These are phyloP conservation scores for Peromyscus polionotus DNA, from an alignment of 2,113 vertebrate species.

Conservation along the genomic window DNA sequence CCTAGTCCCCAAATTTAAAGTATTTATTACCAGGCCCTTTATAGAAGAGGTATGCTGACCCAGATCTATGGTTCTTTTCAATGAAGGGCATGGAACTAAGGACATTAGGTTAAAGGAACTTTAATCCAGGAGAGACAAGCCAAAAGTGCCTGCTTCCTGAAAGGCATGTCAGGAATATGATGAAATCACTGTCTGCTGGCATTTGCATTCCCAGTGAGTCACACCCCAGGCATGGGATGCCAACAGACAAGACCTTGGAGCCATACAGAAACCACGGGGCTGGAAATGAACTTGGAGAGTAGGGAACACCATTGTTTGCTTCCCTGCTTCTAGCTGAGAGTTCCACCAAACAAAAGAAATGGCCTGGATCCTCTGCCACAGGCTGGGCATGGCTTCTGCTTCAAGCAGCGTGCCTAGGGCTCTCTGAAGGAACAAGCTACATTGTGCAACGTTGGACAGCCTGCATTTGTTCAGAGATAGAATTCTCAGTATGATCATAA, in stretches of 20 bases:
- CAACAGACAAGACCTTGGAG: background rate
- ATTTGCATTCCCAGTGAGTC: background rate
- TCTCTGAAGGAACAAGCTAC: background rate
- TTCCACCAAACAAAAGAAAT: background rate
- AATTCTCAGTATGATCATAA: background rate
- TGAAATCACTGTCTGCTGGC: background rate
- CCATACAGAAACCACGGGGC: background rate
- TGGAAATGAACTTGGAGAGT: background rate
- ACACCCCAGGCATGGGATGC: background rate
- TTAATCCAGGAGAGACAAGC: background rate
- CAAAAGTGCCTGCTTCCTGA: background rate
- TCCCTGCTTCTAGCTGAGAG: background rate
- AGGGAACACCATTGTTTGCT: background rate
- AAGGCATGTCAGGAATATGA: background rate
- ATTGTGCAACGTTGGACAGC: background rate
- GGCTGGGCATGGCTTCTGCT: background rate
- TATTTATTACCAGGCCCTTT: background rate
- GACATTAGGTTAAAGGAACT: background rate
- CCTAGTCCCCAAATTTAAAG: background rate
- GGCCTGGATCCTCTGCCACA: background rate
- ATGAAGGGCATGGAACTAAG: background rate
- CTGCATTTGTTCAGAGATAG: background rate
- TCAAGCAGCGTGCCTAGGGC: background rate
- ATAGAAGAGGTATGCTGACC: background rate
- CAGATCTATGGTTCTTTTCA: background rate